These are phyloP conservation scores for Saguinus midas DNA, from an alignment of 2,113 vertebrate species.

Conservation along the genomic window DNA sequence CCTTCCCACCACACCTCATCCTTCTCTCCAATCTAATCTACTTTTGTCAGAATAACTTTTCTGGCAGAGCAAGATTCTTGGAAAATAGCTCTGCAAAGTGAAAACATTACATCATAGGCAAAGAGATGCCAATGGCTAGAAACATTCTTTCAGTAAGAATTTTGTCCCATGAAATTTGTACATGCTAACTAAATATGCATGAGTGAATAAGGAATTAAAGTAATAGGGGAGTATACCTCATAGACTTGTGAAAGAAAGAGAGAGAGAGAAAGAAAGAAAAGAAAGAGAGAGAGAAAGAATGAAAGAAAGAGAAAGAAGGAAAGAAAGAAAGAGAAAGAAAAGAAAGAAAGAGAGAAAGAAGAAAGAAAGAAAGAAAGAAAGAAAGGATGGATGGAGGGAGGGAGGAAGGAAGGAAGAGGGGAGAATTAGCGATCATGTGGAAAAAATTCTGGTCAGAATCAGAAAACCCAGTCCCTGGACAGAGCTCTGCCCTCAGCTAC, in stretches of 20 bases:
- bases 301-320: too few species aligned
- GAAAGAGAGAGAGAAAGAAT: too few species aligned
- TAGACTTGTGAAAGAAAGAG: too few species aligned
- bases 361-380: fast-evolving
- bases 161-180: not conserved
- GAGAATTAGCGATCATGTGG: not conserved
- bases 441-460: not conserved
- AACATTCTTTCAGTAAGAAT: not conserved
- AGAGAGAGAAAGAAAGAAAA: too few species aligned
- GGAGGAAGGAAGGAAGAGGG: too few species aligned
- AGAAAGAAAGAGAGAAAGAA: too few species aligned
- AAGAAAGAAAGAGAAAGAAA: too few species aligned
- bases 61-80: not conserved
- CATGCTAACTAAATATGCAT: not conserved
- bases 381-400: too few species aligned
- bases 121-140: not conserved
- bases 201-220: not conserved
- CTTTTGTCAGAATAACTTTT: not conserved
- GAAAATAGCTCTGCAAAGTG: not conserved
- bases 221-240: not conserved
- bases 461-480: not conserved
- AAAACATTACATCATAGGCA: not conserved
- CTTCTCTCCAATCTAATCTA: not conserved
- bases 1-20: not conserved
- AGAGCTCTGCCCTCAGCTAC: not conserved